A percentile compares a stretch with the other conserved stretches of the same genome.
Conservation (phyloP, 2,113 vertebrate genomes). For the Synchiropus splendidus region DNA sequence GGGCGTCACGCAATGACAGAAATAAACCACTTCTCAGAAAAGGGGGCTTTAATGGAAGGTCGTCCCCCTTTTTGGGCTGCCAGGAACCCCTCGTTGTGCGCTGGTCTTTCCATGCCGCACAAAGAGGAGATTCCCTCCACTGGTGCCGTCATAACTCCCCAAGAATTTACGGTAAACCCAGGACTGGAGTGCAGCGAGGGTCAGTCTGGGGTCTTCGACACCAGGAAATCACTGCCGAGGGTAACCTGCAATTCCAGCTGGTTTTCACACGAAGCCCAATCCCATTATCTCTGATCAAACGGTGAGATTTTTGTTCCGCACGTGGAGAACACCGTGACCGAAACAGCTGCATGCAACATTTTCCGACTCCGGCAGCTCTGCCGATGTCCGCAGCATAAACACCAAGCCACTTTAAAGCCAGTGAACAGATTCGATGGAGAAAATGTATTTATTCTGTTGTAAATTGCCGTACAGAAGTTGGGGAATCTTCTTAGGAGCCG, state of each 20-base stretch:
- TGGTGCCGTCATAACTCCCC: conserved; percentile 37
- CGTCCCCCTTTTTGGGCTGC: conserved; percentile 31
- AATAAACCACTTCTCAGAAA: conserved; percentile 36
- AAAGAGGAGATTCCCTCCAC: conserved; percentile 28
- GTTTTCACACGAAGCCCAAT: too few relatives aligned
- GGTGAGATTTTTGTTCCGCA: conserved; percentile 23
- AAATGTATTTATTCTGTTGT: too few relatives aligned
- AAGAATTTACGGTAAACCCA: conserved; percentile 48
- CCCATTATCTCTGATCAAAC: too few relatives aligned
- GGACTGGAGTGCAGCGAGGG: too few relatives aligned
- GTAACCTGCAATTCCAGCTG: too few relatives aligned
- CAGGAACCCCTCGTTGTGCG: conserved; percentile 32
- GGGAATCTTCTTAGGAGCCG: too few relatives aligned
- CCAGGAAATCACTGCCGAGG: too few relatives aligned
- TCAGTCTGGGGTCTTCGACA: too few relatives aligned
- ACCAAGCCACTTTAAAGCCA: too few relatives aligned
- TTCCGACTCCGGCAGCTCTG: conserved; percentile 8
- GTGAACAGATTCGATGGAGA: too few relatives aligned
- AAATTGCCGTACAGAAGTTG: too few relatives aligned
- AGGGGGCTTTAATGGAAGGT: conserved; percentile 11
- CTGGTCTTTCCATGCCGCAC: conserved; percentile 26
- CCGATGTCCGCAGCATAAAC: conserved; percentile 8
- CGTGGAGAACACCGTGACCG: conserved; percentile 13
- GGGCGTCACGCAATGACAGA: conserved; percentile 12
- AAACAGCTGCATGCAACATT: conserved; percentile 32